Percentiles rank a stretch among this genome's conserved stretches.
phyloP scores from a whole-genome alignment of 1,140 invertebrate species.

The Goniozus legneri region DNA sequence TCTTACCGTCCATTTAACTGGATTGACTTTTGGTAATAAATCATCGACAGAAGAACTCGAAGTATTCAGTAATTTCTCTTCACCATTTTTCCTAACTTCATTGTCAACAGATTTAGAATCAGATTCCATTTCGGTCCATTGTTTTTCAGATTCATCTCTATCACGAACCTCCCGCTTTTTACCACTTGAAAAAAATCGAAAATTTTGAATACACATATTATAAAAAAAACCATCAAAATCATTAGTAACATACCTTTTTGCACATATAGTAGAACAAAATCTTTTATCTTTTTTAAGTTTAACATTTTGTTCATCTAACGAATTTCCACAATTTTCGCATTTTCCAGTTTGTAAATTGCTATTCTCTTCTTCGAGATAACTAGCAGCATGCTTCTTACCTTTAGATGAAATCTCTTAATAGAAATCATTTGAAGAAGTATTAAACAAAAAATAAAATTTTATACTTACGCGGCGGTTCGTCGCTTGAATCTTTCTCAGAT shows the following conservation, averaged over 20 bases:
- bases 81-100: slow-evolving; percentile 50
- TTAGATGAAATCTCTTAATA: slow-evolving; percentile 12
- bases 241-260: slow-evolving; percentile 58
- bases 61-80: slow-evolving; percentile 52
- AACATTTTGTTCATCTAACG: slow-evolving; percentile 60
- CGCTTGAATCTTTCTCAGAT: slow-evolving; percentile 57
- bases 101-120: slow-evolving; percentile 41
- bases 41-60: slow-evolving; percentile 50
- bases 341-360: slow-evolving; percentile 59
- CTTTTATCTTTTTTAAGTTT: slow-evolving; percentile 76
- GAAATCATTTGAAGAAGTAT: slow-evolving; percentile 14
- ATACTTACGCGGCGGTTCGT: slow-evolving; percentile 73
- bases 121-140: slow-evolving; percentile 45
- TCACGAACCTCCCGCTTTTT: slow-evolving; percentile 48
- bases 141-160: slow-evolving; percentile 38
- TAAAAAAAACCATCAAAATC: background rate
- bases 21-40: slow-evolving; percentile 60
- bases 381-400: slow-evolving; percentile 46
- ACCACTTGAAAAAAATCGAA: slow-evolving; percentile 27
- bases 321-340: slow-evolving; percentile 76
- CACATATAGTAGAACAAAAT: slow-evolving; percentile 75
- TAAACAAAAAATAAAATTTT: background rate
- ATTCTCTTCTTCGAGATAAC: slow-evolving; percentile 46
- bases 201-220: slow-evolving; percentile 24
- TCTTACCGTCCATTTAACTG: slow-evolving; percentile 70